These are phyloP conservation scores for Pelodiscus sinensis DNA, from an alignment of 2,113 vertebrate species.

Conservation along the genomic window DNA sequence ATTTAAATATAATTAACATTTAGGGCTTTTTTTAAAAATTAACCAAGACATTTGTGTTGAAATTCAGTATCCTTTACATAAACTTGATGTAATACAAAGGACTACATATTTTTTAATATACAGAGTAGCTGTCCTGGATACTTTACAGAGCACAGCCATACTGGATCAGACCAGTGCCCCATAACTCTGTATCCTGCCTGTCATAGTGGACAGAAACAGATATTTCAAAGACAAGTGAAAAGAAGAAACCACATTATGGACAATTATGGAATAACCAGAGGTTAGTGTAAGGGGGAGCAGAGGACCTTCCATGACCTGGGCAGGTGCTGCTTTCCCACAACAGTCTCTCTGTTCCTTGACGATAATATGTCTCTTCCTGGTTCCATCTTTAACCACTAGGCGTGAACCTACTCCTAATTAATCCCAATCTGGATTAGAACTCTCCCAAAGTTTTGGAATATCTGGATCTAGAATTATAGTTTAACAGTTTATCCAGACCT, in stretches of 20 bases:
- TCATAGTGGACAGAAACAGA: neutral
- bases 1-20: neutral
- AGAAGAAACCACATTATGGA: neutral
- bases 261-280: neutral
- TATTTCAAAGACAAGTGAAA: neutral
- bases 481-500: neutral
- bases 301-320: neutral
- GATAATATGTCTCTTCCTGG: neutral
- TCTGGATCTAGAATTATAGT: neutral
- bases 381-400: neutral
- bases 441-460: neutral
- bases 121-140: neutral
- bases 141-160: too few relatives aligned
- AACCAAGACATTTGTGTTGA: neutral
- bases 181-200: neutral
- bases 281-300: neutral
- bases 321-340: neutral
- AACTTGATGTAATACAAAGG: neutral
- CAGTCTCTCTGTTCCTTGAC: neutral
- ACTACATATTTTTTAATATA: neutral
- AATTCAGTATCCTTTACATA: neutral
- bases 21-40: neutral
- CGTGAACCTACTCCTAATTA: neutral
- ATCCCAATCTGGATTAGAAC: neutral
- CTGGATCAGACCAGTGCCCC: neutral